A percentile compares a stretch with the other conserved stretches of the same genome.
These are phyloP conservation scores for Astyanax mexicanus DNA, from an alignment of 2,797 vertebrate genomes.

Conservation along the genomic window DNA sequence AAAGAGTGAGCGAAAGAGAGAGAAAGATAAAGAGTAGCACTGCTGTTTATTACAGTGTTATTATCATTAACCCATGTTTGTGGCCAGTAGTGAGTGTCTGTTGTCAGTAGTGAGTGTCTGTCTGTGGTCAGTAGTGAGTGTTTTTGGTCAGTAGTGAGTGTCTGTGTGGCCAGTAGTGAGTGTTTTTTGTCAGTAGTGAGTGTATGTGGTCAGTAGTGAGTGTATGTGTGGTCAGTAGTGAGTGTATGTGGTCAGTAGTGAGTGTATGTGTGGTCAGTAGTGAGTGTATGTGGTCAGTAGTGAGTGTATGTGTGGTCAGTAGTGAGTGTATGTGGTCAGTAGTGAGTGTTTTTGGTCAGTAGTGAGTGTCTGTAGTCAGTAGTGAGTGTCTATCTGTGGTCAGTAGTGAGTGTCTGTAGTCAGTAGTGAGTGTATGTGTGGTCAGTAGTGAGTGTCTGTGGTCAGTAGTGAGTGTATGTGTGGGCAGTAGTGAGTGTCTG, in stretches of 20 bases:
- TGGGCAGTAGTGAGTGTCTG: slow-evolving; percentile 57
- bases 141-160: slow-evolving; percentile 56
- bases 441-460: slow-evolving; percentile 51
- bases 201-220: slow-evolving; percentile 59
- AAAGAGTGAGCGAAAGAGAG: not conserved
- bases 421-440: no score
- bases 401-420: slow-evolving; percentile 39
- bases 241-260: not conserved
- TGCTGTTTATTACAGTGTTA: no score
- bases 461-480: no score
- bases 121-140: no score
- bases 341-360: slow-evolving; percentile 3
- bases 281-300: slow-evolving; percentile 14
- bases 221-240: slow-evolving; percentile 15
- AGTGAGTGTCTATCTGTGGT: slow-evolving; percentile 43
- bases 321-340: slow-evolving; percentile 41
- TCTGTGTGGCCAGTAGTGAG: slow-evolving; percentile 55
- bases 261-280: slow-evolving; percentile 59
- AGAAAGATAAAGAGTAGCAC: not conserved
- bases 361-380: slow-evolving; percentile 54
- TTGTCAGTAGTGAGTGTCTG: no score
- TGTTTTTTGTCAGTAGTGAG: no score
- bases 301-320: slow-evolving; percentile 58
- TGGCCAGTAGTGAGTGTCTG: no score
- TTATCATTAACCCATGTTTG: no score